Percentiles rank a stretch among this genome's conserved stretches.
phyloP scores from a whole-genome alignment of 2,113 vertebrate species.

The rabbit (Oryctolagus cuniculus) region mOryCun1.1 NC_091432.1:47106501-47107000 shows the following conservation, averaged over 20 bases:
- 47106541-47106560: neutral
- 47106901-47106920: neutral
- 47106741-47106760: neutral
- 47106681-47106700: neutral
- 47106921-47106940: neutral
- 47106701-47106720: neutral
- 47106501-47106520: neutral
- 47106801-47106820: neutral
- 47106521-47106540: neutral
- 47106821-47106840: neutral
- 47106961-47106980: neutral
- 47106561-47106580: neutral
- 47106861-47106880: neutral
- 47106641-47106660: neutral
- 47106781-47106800: neutral
- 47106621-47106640: neutral
- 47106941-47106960: neutral
- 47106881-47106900: neutral
- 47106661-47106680: neutral
- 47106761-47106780: neutral
- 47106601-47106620: neutral
- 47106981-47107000: rapidly evolving
- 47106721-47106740: neutral
- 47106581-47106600: neutral
- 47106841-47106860: neutral